These are phyloP conservation scores for Ambastaia sidthimunki DNA, from an alignment of 2,797 vertebrate genomes.

Conservation along the genomic window DNA sequence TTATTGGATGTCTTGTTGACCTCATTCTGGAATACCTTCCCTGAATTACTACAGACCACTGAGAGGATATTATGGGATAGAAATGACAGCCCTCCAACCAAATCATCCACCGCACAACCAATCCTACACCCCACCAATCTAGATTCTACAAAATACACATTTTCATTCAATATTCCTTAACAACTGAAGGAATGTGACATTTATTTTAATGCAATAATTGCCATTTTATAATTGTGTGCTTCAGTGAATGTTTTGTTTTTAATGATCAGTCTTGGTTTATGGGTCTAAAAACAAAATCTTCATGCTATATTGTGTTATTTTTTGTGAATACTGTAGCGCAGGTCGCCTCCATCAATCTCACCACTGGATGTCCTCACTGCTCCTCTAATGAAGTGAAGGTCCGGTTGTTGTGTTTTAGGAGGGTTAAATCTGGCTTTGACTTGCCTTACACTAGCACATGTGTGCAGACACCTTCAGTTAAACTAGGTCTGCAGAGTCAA, in stretches of 20 bases:
- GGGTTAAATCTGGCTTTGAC: slow-evolving; percentile 24
- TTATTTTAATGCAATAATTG: background rate
- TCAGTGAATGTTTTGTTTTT: background rate
- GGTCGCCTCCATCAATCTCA: slow-evolving; percentile 21
- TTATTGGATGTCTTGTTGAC: slow-evolving; percentile 66
- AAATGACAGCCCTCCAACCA: slow-evolving; percentile 62
- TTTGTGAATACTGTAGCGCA: background rate
- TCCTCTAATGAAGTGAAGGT: background rate
- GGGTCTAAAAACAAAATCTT: background rate
- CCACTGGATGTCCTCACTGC: slow-evolving; percentile 47
- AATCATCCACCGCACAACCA: background rate
- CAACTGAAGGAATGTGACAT: background rate
- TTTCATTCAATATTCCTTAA: background rate
- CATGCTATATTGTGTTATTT: background rate
- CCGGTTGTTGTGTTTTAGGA: slow-evolving; percentile 23
- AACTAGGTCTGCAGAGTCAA: slow-evolving; percentile 41
- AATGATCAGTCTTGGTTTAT: background rate
- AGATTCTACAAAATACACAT: background rate
- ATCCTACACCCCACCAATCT: background rate
- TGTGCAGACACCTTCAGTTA: background rate
- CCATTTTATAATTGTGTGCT: background rate
- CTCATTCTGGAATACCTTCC: slow-evolving; percentile 66
- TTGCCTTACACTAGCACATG: slow-evolving; percentile 7
- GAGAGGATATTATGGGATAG: slow-evolving; percentile 66
- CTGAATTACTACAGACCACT: slow-evolving; percentile 59